Evolutionary conservation across 2,797 vertebrate species (phyloP).

Genomic region (Natrix natrix): DNA sequence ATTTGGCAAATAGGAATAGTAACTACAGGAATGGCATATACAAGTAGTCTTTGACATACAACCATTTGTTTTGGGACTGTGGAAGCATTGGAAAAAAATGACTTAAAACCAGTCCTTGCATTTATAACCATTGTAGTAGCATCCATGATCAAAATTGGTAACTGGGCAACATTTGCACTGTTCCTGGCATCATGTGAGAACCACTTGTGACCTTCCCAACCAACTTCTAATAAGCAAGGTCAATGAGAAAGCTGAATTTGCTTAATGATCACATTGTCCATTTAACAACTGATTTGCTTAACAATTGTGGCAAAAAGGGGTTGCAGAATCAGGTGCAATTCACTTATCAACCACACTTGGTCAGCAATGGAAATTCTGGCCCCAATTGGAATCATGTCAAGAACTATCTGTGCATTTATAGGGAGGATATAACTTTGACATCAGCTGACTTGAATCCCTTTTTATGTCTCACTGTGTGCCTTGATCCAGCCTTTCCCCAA

Average conservation of each 20-base stretch:
- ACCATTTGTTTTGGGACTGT: not conserved
- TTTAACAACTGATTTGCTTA: no score
- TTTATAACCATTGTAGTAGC: not conserved
- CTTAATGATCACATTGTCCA: no score
- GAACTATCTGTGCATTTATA: not conserved
- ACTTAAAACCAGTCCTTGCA: not conserved
- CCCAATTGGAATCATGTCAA: not conserved
- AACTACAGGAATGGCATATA: not conserved
- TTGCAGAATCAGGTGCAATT: no score
- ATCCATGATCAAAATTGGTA: not conserved
- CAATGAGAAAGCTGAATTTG: not conserved
- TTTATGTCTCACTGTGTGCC: not conserved
- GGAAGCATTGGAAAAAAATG: not conserved
- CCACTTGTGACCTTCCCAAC: not conserved
- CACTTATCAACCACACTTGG: no score
- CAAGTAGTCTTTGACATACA: not conserved
- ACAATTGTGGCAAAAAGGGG: no score
- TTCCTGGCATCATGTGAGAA: not conserved
- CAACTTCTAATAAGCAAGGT: not conserved
- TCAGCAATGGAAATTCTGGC: not conserved
- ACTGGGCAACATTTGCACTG: not conserved
- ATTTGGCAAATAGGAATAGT: not conserved
- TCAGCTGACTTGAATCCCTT: not conserved
- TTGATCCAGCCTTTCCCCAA: not conserved
- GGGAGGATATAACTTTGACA: not conserved